Evolutionary conservation across 2,888 invertebrate species (phyloP).

Genomic region (Drosophila cyrtoloma): DNA sequence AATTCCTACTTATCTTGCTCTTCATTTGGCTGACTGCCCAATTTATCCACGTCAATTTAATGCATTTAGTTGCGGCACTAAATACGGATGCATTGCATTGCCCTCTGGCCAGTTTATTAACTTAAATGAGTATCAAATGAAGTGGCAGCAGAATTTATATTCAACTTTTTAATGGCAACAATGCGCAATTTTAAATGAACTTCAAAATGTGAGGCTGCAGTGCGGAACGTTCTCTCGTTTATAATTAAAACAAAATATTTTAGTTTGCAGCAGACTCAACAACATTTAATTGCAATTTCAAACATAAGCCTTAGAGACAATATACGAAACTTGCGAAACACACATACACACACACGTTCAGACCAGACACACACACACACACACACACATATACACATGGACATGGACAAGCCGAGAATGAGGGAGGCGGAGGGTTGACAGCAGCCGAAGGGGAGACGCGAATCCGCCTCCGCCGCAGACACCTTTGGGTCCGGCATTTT

Average conservation of each 20-base stretch:
- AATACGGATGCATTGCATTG: conserved; percentile 19
- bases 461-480: conserved; percentile 30
- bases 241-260: conserved; percentile 72
- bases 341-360: neutral
- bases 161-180: neutral
- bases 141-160: conserved; percentile 28
- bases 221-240: conserved; percentile 43
- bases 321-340: conserved; percentile 11
- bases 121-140: conserved; percentile 55
- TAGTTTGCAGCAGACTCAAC: conserved; percentile 41
- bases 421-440: neutral
- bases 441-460: conserved; percentile 4
- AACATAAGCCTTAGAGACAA: conserved; percentile 18
- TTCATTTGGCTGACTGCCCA: conserved; percentile 19
- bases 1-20: conserved; percentile 17
- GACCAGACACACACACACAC: neutral
- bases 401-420: neutral
- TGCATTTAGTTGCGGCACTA: conserved; percentile 30
- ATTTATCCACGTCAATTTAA: conserved; percentile 40
- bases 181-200: conserved; percentile 46
- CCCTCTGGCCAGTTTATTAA: conserved; percentile 49
- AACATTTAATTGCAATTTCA: conserved; percentile 59
- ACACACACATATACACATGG: neutral
- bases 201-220: conserved; percentile 47
- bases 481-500: conserved; percentile 28